A percentile compares a stretch with the other conserved stretches of the same genome.
Conservation (phyloP, 2,888 invertebrate species). For the Drosophila mettleri region DNA sequence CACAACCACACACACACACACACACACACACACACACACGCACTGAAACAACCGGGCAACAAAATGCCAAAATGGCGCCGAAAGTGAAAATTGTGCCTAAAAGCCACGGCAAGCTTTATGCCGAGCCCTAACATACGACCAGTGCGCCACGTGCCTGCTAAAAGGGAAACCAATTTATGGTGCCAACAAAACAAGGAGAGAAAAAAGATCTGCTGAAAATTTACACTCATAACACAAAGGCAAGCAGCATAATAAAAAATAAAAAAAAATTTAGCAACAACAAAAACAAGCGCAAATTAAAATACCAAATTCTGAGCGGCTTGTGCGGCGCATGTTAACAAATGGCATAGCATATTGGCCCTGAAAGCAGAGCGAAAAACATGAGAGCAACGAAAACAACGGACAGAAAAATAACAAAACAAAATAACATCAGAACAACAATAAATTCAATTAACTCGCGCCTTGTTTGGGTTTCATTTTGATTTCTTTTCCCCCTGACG, state of each 20-base stretch:
- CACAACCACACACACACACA: conserved; percentile 5
- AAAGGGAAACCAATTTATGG: conserved; percentile 52
- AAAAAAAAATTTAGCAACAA: conserved; percentile 9
- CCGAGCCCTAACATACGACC: background rate
- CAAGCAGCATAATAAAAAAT: conserved; percentile 17
- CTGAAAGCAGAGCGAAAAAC: conserved; percentile 19
- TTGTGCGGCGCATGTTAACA: conserved; percentile 34
- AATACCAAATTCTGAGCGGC: conserved; percentile 38
- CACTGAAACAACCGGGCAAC: background rate
- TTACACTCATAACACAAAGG: conserved; percentile 30
- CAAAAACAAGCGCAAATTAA: conserved; percentile 55
- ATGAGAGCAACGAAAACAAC: background rate
- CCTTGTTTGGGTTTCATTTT: conserved; percentile 56
- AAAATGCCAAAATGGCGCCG: conserved; percentile 18
- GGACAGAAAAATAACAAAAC: conserved; percentile 17
- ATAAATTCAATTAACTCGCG: conserved; percentile 77
- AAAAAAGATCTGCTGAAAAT: conserved; percentile 25
- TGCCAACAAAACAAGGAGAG: no score
- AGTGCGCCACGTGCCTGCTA: conserved; percentile 23
- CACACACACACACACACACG: conserved; percentile 6
- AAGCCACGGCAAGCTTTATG: conserved; percentile 23
- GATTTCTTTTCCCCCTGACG: conserved; percentile 28
- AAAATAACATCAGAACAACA: conserved; percentile 48
- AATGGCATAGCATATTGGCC: conserved; percentile 35
- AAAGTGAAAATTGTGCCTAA: conserved; percentile 40